Conservation (phyloP, 1,140 invertebrate genomes). For the Drosophila nikananu region DNA sequence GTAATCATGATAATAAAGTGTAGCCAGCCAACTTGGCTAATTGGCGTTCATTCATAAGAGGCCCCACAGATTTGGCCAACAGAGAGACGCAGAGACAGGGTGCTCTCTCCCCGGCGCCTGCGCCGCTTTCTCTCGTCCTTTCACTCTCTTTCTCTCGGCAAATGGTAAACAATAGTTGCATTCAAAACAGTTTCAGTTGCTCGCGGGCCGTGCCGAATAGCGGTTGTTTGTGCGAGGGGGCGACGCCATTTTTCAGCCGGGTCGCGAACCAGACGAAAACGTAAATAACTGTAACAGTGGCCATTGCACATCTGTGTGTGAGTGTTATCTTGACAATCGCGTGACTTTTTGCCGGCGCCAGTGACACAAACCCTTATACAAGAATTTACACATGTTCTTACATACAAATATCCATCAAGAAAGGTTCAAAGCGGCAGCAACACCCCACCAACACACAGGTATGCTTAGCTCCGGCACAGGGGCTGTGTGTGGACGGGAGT, state of each 20-base stretch:
- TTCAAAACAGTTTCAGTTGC: constrained; percentile 64
- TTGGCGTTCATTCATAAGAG: constrained; percentile 70
- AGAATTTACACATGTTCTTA: constrained; percentile 4
- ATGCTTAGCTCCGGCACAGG: background rate
- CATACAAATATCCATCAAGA: constrained; percentile 23
- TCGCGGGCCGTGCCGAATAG: constrained; percentile 25
- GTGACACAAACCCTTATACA: background rate
- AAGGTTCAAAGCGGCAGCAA: constrained; percentile 33
- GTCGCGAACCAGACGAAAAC: background rate
- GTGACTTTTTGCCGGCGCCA: constrained; percentile 54
- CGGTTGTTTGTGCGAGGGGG: constrained; percentile 23
- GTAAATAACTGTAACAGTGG: constrained; percentile 25
- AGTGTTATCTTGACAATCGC: constrained; percentile 58
- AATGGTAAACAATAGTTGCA: constrained; percentile 46
- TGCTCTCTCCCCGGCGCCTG: constrained; percentile 12
- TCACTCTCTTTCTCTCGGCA: background rate
- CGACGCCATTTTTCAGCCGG: background rate
- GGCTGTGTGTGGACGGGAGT: background rate
- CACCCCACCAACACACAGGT: constrained; percentile 13
- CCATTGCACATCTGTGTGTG: constrained; percentile 17
- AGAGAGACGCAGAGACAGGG: background rate
- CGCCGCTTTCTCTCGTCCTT: constrained; percentile 12
- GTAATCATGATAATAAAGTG: constrained; percentile 61
- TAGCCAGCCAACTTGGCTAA: constrained; percentile 52
- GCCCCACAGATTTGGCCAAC: constrained; percentile 20